These are phyloP conservation scores for Zelleria hepariella DNA, from an alignment of 2,888 invertebrate species.

Conservation along the genomic window DNA sequence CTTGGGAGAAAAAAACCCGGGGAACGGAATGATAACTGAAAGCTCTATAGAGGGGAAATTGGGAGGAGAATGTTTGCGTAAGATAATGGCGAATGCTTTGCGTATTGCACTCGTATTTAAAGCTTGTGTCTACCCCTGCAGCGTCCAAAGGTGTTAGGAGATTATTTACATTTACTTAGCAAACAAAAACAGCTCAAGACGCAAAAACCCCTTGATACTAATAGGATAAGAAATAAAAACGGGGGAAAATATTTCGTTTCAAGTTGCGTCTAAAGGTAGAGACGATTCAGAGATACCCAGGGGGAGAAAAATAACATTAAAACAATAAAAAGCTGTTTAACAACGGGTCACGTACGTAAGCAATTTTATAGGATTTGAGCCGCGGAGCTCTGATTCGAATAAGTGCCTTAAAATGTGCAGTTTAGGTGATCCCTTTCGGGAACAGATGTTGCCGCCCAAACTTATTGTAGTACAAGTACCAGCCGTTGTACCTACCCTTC, in stretches of 20 bases:
- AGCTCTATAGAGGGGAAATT: background rate
- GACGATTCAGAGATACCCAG: background rate
- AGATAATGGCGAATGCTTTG: background rate
- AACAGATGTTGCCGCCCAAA: slow-evolving; percentile 1
- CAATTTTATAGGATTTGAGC: slow-evolving; percentile 43
- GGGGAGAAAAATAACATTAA: slow-evolving; percentile 1
- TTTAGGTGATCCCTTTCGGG: slow-evolving; percentile 9
- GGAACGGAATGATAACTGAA: background rate
- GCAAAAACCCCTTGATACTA: background rate
- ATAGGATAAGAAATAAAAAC: too few relatives aligned
- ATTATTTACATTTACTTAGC: background rate
- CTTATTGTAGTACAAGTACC: background rate
- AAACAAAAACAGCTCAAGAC: background rate
- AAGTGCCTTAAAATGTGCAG: slow-evolving; percentile 13
- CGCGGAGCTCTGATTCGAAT: slow-evolving; percentile 1
- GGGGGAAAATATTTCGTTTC: background rate
- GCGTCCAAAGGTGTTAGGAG: background rate
- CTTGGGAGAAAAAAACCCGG: background rate
- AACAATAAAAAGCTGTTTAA: slow-evolving; percentile 7
- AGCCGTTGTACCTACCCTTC: background rate
- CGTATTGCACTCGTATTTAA: background rate
- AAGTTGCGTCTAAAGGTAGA: background rate
- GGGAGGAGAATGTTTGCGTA: background rate
- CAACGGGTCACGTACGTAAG: slow-evolving; percentile 45
- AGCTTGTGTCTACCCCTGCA: background rate